These are phyloP conservation scores for Aplysina aerophoba DNA, from an alignment of 37 sponge, comb jelly and placozoan genomes.

Conservation along the genomic window DNA sequence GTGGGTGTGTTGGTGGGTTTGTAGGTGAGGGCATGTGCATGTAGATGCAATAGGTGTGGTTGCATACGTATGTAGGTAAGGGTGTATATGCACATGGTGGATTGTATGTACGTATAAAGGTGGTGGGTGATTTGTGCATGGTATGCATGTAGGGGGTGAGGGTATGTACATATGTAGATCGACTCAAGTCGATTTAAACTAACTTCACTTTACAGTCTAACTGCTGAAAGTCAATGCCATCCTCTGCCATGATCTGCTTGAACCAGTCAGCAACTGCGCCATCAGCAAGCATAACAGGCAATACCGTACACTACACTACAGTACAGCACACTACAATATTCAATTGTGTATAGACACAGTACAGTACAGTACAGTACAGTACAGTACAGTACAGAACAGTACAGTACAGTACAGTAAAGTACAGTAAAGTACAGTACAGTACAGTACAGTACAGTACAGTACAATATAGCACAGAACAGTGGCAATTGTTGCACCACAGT, in stretches of 20 bases:
- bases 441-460: not conserved
- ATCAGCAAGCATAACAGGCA: not conserved
- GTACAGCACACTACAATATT: not conserved
- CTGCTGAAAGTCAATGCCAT: slow-evolving; percentile 52
- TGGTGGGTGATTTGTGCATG: too few species aligned
- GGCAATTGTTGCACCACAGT: too few species aligned
- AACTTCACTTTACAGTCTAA: slow-evolving; percentile 71
- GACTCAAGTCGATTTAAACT: not conserved
- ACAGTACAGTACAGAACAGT: not conserved
- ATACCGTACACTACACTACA: not conserved
- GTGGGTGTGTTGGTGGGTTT: too few species aligned
- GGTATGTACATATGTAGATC: too few species aligned
- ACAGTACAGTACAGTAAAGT: not conserved
- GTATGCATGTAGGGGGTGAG: too few species aligned
- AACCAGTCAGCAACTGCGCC: slow-evolving; percentile 61
- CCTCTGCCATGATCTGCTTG: slow-evolving; percentile 48
- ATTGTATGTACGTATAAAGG: too few species aligned
- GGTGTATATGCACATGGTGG: too few species aligned
- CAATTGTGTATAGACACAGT: too few species aligned
- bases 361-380: not conserved
- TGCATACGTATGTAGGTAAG: too few species aligned
- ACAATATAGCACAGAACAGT: not conserved
- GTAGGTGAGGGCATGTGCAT: too few species aligned
- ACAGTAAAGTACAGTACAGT: not conserved
- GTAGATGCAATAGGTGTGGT: too few species aligned